Evolutionary conservation across 2,888 invertebrate species (phyloP), one percentile per base, ranked within the genome.

Genomic region (Synanthedon myopaeformis): DNA sequence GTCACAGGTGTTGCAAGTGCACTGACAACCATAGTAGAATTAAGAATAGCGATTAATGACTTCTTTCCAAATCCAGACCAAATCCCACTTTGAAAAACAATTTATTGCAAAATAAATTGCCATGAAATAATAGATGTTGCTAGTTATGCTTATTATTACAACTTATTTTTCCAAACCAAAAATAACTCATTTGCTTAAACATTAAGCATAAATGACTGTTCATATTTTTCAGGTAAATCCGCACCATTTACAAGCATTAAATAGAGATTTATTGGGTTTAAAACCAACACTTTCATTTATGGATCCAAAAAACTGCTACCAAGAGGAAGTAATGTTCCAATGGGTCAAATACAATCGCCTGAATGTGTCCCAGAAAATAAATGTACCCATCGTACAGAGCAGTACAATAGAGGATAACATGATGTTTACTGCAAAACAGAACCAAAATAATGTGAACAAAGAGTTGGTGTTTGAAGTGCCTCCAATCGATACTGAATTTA

Each of bases 221-320:
- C 13, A 8, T 45, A 10, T 53, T 53, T 75, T 72, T 49, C 71
- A 86, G 86, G 74, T 86, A n/a, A 79, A 66, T 53, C 61, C 63
- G 57, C 54, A 57, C 8, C 63, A 72, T 55, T 60, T 86, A 12
- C 57, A 70, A 56, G 57, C 66, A 48, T 58, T 85, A 50, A 64
- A 84, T 57, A 59, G 66, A 14, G 58, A 65, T 52, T 51, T 60
- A 19, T 57, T 83, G 49, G 67, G 64, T 23, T 64, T 81, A 28
- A 63, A 58, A 57, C 76, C 82, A 1, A 55, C 61, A 1, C 55
- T 84, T 13, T 76, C 82, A 23, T 77, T 68, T 49, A 59, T 82
- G 55, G 63, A 66, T 42, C 58, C 67, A 52, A 61, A 64, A 8
- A 73, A 61, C 59, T 58, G 61, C 41, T 70, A 75, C 53, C 82